phyloP scores from a whole-genome alignment of 2,113 vertebrate genomes.

The Elgaria multicarinata region DNA sequence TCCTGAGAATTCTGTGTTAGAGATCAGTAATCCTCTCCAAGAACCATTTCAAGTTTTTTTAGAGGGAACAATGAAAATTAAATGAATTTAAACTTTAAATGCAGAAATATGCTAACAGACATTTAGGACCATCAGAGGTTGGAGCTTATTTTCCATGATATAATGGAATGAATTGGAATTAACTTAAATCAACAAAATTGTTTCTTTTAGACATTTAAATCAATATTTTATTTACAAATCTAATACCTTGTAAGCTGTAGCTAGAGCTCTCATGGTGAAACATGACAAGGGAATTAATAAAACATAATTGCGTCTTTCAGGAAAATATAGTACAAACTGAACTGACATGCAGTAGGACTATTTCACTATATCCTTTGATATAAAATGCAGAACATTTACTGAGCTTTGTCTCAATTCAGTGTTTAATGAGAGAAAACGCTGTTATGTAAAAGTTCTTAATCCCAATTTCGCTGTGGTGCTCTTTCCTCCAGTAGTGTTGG shows the following conservation, averaged over 20 bases:
- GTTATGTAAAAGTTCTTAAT: background rate
- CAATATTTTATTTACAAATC: conserved; percentile 24
- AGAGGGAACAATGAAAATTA: background rate
- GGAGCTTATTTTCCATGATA: conserved; percentile 29
- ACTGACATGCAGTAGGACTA: background rate
- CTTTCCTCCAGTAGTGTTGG: background rate
- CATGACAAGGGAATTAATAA: conserved; percentile 1
- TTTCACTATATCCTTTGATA: conserved; percentile 9
- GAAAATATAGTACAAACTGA: conserved; percentile 10
- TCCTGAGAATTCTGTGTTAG: background rate
- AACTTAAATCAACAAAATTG: conserved; percentile 37
- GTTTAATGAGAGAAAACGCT: background rate
- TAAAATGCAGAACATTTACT: conserved; percentile 8
- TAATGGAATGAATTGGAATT: background rate
- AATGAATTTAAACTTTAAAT: background rate
- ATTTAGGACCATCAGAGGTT: background rate
- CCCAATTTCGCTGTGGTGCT: too few species aligned
- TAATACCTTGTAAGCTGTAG: background rate
- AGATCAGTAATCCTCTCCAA: background rate
- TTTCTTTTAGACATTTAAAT: background rate
- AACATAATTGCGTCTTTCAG: background rate
- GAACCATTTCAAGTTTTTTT: background rate
- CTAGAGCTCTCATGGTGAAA: background rate
- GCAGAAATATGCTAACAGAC: background rate
- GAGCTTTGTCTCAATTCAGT: conserved; percentile 34